Evolutionary conservation across 1,140 invertebrate species (phyloP), one percentile per base, ranked within the genome.

Genomic region (Cydia pomonella): DNA sequence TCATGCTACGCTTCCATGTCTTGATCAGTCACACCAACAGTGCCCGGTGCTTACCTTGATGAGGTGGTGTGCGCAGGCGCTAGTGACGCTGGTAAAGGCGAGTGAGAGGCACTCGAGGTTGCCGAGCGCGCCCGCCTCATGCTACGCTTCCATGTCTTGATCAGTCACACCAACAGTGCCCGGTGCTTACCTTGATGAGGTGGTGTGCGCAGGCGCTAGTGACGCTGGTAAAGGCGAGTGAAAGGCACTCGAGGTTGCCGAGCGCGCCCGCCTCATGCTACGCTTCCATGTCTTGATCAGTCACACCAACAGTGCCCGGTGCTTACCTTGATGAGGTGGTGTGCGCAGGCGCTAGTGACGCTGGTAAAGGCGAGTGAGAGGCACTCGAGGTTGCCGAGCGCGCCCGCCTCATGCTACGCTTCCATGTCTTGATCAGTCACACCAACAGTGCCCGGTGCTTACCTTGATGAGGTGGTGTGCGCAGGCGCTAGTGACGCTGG

Each of bases 71-170:
- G 97, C 97, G 86, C 97, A 97, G 41, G 95, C 96, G 83, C 96
- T 97, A 53, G 97, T 98, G 63, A 98, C 97, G 81, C 97, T 96
- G 38, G 97, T 98, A 88, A 98, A 98, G 66, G 97, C 97, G 75
- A 98, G 92, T 78, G 96, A 97, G 63, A 98, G 94, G 84, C n/a
- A n/a, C 90, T 97, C 97, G 72, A 98, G 94, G 93, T 97, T 97
- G 23, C 97, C 97, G 82, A 98, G 96, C 38, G 95, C 94, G 64
- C 97, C 96, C 47, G 95, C 96, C 75, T 95, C 96, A 29, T 97
- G 29, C 91, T 73, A 97, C 41, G 41, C 12, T 38, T 7, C 33
- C 9, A 38, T 10, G 33, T 38, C 33, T 9, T 38, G 41, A 13
- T 44, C 41, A 44, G 41, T 16, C 2, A 44, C 41, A 44, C 41